Conservation (phyloP, 2,797 vertebrate genomes). For the Myripristis jacobus region DNA sequence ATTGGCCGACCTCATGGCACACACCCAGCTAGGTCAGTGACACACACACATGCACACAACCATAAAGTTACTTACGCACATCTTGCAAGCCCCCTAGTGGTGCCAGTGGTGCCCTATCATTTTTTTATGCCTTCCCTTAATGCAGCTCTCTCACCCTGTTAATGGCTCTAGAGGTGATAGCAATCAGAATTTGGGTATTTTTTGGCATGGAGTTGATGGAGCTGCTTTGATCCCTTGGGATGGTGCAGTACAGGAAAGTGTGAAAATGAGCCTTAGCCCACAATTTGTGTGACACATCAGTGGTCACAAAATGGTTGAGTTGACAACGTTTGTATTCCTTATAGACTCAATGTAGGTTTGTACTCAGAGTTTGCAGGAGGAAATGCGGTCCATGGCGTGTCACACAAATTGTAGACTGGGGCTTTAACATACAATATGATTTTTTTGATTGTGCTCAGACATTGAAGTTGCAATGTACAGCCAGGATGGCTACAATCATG, state of each 20-base stretch:
- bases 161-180: not conserved
- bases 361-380: no score
- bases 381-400: no score
- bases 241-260: not conserved
- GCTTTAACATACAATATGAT: not conserved
- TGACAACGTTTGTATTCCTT: no score
- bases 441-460: not conserved
- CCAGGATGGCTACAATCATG: not conserved
- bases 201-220: not conserved
- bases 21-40: constrained; percentile 94
- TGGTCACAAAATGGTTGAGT: no score
- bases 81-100: not conserved
- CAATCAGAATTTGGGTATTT: not conserved
- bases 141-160: not conserved
- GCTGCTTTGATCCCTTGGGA: not conserved
- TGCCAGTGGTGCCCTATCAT: not conserved
- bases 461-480: not conserved
- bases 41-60: constrained; percentile 19
- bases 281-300: no score
- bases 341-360: no score
- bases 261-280: not conserved
- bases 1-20: constrained; percentile 91
- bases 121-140: not conserved
- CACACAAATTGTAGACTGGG: no score
- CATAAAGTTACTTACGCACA: constrained; percentile 21